Base-by-base conservation (phyloP, 1,140 invertebrate genomes). In the Meteorus sp. region DNA sequence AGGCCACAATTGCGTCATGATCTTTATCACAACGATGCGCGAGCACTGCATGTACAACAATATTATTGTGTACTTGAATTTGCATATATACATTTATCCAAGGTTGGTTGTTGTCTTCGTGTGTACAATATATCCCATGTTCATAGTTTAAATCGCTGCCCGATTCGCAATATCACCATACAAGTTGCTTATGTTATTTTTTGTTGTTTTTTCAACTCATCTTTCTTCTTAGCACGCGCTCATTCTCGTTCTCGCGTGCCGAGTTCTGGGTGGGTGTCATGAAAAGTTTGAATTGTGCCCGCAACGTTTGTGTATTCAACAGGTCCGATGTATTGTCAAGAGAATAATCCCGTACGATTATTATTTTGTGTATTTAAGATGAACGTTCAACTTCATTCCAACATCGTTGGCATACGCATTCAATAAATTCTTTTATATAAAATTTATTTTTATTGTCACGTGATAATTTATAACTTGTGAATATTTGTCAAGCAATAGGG, bases 1-100 rank as follows among this genome's bases (percentile, higher is more conserved):
- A 17, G 19, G 33, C 37, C 37, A 47, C 15, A 20, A 9, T 47
- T 47, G 44, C 23, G 20, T 58, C 37, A 47, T 37, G 56, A 58
- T 58, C 56, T 58, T 58, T 58, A 58, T 58, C 56, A 33, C 43
- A 33, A n/a, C 25, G 29, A 25, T n/a, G n/a, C n/a, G 50, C 31
- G 20, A 45, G 39, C 39, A 31, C 55, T 7, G 27, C 55, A 39
- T 58, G 56, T 58, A 58, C 56, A 25, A 58, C 56, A 58, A 58
- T 58, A 58, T 58, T 58, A 58, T 58, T 58, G 56, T 58, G 45
- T 50, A 58, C 56, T 50, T 27, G 56, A 20, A 58, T 58, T 58
- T 58, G 56, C 56, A 58, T 58, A 58, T 37, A 45, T 58, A 50
- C 45, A 58, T 58, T 48, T 58, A 58, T 41, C 15, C 45, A 33